These are phyloP conservation scores for Trachurus trachurus DNA, from an alignment of 2,797 vertebrate species.

Conservation along the genomic window DNA sequence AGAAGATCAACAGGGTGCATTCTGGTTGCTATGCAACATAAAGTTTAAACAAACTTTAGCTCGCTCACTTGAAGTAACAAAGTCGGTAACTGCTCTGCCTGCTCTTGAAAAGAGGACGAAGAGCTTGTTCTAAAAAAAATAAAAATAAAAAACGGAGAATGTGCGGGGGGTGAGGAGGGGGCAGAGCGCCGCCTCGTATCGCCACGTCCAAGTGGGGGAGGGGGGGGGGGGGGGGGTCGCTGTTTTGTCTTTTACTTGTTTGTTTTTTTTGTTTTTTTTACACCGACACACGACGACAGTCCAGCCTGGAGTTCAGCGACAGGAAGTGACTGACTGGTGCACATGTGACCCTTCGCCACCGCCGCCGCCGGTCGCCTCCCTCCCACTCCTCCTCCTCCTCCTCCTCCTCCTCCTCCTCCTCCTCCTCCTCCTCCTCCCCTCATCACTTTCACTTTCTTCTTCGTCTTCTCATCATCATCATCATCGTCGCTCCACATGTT, in stretches of 20 bases:
- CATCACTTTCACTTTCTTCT: background rate
- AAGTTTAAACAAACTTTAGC: slow-evolving; percentile 56
- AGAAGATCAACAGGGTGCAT: slow-evolving; percentile 73
- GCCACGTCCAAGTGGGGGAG: slow-evolving; percentile 2
- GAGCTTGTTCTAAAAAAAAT: slow-evolving; percentile 5
- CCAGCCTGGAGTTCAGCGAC: slow-evolving; percentile 19
- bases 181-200: slow-evolving; percentile 25
- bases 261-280: no score
- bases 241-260: background rate
- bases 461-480: no score
- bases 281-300: background rate
- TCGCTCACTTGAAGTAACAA: slow-evolving; percentile 49
- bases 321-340: slow-evolving; percentile 20
- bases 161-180: background rate
- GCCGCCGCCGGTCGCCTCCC: background rate
- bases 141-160: background rate
- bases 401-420: no score
- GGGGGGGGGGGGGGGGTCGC: background rate
- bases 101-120: slow-evolving; percentile 58
- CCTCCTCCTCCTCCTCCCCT: slow-evolving; percentile 5
- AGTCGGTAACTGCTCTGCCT: slow-evolving; percentile 20
- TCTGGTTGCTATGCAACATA: slow-evolving; percentile 82
- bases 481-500: background rate
- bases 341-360: slow-evolving; percentile 27
- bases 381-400: background rate